Evolutionary conservation across 2,797 vertebrate species (phyloP).

Genomic region (Muscicapa comitata): DNA sequence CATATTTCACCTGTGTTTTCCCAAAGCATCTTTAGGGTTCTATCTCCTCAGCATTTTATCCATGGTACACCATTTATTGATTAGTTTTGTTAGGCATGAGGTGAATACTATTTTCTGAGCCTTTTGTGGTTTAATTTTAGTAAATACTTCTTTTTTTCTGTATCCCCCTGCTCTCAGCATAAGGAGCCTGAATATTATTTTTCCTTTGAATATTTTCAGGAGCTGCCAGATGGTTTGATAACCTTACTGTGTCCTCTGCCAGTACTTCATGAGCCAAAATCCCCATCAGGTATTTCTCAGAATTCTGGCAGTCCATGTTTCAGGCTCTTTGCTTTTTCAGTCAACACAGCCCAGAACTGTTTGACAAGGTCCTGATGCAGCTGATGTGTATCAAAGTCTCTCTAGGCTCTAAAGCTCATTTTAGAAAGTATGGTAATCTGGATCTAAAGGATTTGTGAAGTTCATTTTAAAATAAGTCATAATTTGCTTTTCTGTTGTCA

Average conservation of each 20-base stretch:
- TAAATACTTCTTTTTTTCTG: background rate
- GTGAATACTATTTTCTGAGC: background rate
- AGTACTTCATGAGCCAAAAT: background rate
- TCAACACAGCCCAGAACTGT: background rate
- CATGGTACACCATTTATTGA: background rate
- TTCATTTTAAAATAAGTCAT: background rate
- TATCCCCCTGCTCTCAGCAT: fast-evolving
- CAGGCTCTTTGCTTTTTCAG: background rate
- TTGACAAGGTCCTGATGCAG: background rate
- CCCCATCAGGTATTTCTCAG: background rate
- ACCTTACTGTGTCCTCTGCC: background rate
- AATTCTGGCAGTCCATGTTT: background rate
- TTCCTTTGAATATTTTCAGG: background rate
- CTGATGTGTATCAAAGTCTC: background rate
- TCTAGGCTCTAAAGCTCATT: background rate
- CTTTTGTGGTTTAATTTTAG: background rate
- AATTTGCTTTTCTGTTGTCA: background rate
- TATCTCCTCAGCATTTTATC: background rate
- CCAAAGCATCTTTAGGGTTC: background rate
- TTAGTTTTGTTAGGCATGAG: background rate
- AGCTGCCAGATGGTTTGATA: background rate
- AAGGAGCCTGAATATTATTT: background rate
- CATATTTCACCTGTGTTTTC: background rate
- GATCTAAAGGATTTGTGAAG: background rate
- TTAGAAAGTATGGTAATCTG: background rate